A percentile compares a stretch with the other conserved stretches of the same genome.
phyloP scores from a whole-genome alignment of 1,140 invertebrate species.

The Zaprionus vittiger region DNA sequence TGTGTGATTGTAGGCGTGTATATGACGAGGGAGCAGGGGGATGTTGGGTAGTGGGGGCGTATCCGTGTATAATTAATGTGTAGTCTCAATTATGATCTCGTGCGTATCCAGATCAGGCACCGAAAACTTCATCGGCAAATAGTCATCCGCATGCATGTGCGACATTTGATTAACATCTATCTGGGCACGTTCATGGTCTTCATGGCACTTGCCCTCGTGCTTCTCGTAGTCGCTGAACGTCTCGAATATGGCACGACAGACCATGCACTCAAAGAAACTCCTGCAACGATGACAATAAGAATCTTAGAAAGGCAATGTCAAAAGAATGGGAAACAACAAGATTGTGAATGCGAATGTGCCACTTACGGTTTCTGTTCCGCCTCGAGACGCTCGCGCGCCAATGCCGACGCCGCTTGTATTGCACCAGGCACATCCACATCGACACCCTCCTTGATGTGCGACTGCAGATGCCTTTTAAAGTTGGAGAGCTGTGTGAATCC shows the following conservation, averaged over 20 bases:
- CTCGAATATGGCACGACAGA: slow-evolving; percentile 79
- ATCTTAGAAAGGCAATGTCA: slow-evolving; percentile 1
- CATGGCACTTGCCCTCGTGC: slow-evolving; percentile 77
- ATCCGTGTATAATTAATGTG: slow-evolving; percentile 51
- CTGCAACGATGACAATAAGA: slow-evolving; percentile 35
- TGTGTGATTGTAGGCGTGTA: slow-evolving; percentile 53
- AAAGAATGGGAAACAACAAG: not conserved
- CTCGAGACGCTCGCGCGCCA: slow-evolving; percentile 69
- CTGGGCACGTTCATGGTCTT: slow-evolving; percentile 71
- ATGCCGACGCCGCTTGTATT: slow-evolving; percentile 67
- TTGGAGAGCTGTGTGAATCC: slow-evolving; percentile 80
- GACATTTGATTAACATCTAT: slow-evolving; percentile 74
- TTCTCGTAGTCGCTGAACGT: slow-evolving; percentile 79
- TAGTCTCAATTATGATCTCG: slow-evolving; percentile 83
- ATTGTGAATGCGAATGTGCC: slow-evolving; percentile 1
- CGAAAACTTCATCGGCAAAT: slow-evolving; percentile 80
- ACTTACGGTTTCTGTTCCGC: slow-evolving; percentile 79
- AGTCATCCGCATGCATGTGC: slow-evolving; percentile 75
- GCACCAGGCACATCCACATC: slow-evolving; percentile 71
- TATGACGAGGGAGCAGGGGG: slow-evolving; percentile 1
- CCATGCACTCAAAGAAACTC: slow-evolving; percentile 80
- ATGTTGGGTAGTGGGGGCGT: not conserved
- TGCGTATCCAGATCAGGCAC: slow-evolving; percentile 80
- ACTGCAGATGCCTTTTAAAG: slow-evolving; percentile 78
- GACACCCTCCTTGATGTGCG: slow-evolving; percentile 79